Evolutionary conservation across 2,113 vertebrate genomes (phyloP).

Genomic region (Sapayoa aenigma): DNA sequence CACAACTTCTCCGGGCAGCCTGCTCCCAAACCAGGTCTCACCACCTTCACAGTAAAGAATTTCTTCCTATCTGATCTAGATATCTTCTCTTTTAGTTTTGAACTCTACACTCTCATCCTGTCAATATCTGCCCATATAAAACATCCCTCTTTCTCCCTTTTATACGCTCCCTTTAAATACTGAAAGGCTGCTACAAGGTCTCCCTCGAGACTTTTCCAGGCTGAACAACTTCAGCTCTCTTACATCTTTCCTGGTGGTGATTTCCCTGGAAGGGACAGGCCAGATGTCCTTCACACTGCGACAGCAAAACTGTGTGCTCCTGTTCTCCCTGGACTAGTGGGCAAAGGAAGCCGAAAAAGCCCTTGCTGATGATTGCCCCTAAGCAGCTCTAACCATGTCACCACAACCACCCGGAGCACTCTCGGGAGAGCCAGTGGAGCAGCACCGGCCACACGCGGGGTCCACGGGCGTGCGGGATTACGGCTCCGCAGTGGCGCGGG

Average conservation of each 20-base stretch:
- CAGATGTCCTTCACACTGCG: rapidly evolving
- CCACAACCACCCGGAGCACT: rapidly evolving
- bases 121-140: background rate
- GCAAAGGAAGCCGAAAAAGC: background rate
- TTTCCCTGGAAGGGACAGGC: background rate
- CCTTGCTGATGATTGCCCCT: background rate
- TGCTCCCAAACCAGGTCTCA: background rate
- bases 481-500: background rate
- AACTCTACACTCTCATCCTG: background rate
- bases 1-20: background rate
- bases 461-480: rapidly evolving
- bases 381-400: rapidly evolving
- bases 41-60: background rate
- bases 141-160: background rate
- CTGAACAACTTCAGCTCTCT: background rate
- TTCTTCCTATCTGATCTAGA: background rate
- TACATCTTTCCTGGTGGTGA: background rate
- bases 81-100: background rate
- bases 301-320: rapidly evolving
- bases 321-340: rapidly evolving
- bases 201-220: background rate
- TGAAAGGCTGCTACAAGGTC: background rate
- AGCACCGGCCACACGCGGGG: too few relatives aligned
- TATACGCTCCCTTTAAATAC: background rate
- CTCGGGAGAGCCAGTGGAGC: rapidly evolving